A percentile compares a stretch with the other conserved stretches of the same genome.
Evolutionary conservation across 2,888 invertebrate species (phyloP).

Genomic region (Melanostoma mellinum): DNA sequence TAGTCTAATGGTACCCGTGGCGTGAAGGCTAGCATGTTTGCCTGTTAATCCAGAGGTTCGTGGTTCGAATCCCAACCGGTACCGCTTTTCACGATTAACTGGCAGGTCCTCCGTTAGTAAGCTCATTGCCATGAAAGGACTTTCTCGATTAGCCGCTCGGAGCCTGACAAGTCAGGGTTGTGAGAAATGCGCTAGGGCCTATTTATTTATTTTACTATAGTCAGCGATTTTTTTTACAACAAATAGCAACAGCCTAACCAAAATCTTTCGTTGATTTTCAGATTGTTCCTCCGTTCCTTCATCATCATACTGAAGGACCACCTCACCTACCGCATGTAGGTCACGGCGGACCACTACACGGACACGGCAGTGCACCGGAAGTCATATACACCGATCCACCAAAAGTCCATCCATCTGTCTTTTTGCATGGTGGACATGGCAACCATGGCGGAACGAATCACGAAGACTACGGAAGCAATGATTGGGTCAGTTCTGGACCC

Average conservation of each 20-base stretch:
- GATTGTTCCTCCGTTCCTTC: slow-evolving; percentile 80
- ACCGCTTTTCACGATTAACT: no score
- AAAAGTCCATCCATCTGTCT: slow-evolving; percentile 79
- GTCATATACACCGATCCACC: slow-evolving; percentile 80
- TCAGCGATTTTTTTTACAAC: no score
- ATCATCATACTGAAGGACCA: slow-evolving; percentile 76
- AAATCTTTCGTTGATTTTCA: slow-evolving; percentile 51
- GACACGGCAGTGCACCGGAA: slow-evolving; percentile 77
- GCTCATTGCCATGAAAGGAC: no score
- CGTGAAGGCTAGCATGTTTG: no score
- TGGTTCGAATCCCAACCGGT: no score
- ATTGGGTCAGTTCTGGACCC: slow-evolving; percentile 85
- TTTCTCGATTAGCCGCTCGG: no score
- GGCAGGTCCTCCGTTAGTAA: no score
- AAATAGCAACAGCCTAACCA: background rate
- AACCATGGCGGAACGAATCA: slow-evolving; percentile 77
- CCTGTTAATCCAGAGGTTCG: no score
- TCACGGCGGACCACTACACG: slow-evolving; percentile 41
- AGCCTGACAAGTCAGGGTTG: no score
- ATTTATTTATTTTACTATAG: no score
- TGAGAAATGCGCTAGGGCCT: no score
- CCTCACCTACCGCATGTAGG: slow-evolving; percentile 59
- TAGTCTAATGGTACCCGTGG: no score
- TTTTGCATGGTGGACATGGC: slow-evolving; percentile 76
- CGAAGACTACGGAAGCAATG: slow-evolving; percentile 81